Evolutionary conservation across 2,888 invertebrate species (phyloP), one percentile per base, ranked within the genome.

Genomic region (Dynastes grantii): DNA sequence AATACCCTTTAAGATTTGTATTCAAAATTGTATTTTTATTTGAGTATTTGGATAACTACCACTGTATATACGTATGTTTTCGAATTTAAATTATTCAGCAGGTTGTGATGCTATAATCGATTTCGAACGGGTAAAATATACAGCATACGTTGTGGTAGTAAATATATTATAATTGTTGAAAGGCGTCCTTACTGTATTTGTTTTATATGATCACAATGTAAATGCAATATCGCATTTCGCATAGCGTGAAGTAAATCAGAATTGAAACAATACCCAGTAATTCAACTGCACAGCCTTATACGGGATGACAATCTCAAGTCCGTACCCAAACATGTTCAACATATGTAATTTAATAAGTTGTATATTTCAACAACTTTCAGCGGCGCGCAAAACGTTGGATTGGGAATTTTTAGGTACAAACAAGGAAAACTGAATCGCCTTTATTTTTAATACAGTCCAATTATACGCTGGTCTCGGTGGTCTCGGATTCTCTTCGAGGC

Each of bases 341-440:
- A 70, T 70, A 51, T 70, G 51, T 51, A 70, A 70, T 70, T 70
- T 70, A 70, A 70, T 70, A 70, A 70, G 32, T 70, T 70, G 49
- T 70, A 70, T 40, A 65, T 65, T 65, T 40, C 65, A 65, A 65
- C 37, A 37, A 13, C 32, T 65, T 16, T 65, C 37, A 37, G 13
- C 65, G 65, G 65, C 64, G 27, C 27, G 64, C 32, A 64, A 51
- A 51, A 3, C 32, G 32, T 16, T 32, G 37, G 65, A 40, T 37
- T 37, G 40, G 40, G 37, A 40, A 65, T 65, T 65, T 65, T 65
- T 40, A 37, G 65, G 40, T 65, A 65, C 65, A 65, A 65, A 65
- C 37, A 65, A 65, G 65, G 65, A 65, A 65, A 65, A 65, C 65
- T 65, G 40, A 65, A 37, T 65, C 40, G 65, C 40, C 40, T 65